Percentiles rank a stretch among this genome's conserved stretches.
phyloP scores from a whole-genome alignment of 1,140 invertebrate genomes.

The Saccostrea echinata region DNA sequence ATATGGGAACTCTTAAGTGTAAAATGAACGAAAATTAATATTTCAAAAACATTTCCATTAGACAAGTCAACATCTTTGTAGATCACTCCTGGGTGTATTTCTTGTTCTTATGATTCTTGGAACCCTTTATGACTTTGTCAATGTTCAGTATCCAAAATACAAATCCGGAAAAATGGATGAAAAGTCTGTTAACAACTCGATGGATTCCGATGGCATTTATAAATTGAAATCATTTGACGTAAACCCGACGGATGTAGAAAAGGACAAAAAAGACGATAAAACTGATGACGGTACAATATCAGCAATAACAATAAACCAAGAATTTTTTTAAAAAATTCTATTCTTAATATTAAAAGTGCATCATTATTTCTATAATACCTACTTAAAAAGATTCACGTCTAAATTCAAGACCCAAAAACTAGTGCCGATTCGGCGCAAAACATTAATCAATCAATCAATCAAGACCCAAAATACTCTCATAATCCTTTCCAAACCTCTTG shows the following conservation, averaged over 20 bases:
- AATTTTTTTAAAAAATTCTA: too few relatives aligned
- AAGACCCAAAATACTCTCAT: too few relatives aligned
- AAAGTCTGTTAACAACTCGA: neutral
- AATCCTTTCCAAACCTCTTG: neutral
- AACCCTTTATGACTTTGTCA: conserved; percentile 7
- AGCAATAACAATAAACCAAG: too few relatives aligned
- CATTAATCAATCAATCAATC: too few relatives aligned
- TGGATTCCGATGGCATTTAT: neutral
- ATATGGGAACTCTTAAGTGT: too few relatives aligned
- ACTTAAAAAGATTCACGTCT: too few relatives aligned
- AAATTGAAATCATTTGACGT: neutral
- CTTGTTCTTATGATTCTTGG: neutral
- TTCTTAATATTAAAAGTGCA: too few relatives aligned
- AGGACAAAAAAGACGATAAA: neutral
- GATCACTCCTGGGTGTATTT: neutral
- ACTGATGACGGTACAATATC: neutral
- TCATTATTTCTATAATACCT: too few relatives aligned
- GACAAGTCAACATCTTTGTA: neutral
- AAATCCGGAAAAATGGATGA: neutral
- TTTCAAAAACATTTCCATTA: too few relatives aligned
- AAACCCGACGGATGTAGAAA: neutral
- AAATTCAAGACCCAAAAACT: too few relatives aligned
- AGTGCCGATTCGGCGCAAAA: too few relatives aligned
- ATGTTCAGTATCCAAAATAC: neutral
- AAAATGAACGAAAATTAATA: too few relatives aligned